phyloP scores from a whole-genome alignment of 2,797 vertebrate genomes.

The Dendrocincla fuliginosa region DNA sequence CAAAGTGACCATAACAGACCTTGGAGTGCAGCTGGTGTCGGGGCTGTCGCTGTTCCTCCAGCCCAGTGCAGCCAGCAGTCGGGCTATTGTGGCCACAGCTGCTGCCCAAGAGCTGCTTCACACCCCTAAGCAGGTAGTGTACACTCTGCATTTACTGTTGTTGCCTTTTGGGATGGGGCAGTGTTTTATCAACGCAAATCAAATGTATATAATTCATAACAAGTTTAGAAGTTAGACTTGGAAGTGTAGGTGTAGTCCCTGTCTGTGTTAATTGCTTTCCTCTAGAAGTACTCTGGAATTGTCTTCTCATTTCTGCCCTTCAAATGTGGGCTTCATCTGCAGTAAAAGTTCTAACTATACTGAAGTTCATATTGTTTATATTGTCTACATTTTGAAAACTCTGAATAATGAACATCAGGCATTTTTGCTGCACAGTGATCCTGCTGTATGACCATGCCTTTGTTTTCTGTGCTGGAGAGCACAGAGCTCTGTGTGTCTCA shows the following conservation, averaged over 20 bases:
- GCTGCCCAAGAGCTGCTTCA: slow-evolving; percentile 89
- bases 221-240: not conserved
- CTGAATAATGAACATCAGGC: not conserved
- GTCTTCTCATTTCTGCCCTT: not conserved
- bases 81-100: slow-evolving; percentile 85
- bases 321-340: not conserved
- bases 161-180: not conserved
- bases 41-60: slow-evolving; percentile 89
- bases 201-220: not conserved
- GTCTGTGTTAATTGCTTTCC: not conserved
- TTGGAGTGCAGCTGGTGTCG: slow-evolving; percentile 91
- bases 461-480: not conserved
- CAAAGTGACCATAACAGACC: slow-evolving; percentile 91
- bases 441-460: not conserved
- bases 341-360: not conserved
- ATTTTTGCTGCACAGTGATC: not conserved
- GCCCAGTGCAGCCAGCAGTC: slow-evolving; percentile 83
- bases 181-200: not conserved
- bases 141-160: not conserved
- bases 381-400: not conserved
- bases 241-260: fast-evolving
- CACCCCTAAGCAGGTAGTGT: slow-evolving; percentile 88
- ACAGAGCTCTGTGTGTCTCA: not conserved
- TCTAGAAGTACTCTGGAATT: not conserved
- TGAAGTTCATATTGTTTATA: not conserved